These are phyloP conservation scores for Sturnira hondurensis DNA, from an alignment of 2,113 vertebrate species.

Conservation along the genomic window DNA sequence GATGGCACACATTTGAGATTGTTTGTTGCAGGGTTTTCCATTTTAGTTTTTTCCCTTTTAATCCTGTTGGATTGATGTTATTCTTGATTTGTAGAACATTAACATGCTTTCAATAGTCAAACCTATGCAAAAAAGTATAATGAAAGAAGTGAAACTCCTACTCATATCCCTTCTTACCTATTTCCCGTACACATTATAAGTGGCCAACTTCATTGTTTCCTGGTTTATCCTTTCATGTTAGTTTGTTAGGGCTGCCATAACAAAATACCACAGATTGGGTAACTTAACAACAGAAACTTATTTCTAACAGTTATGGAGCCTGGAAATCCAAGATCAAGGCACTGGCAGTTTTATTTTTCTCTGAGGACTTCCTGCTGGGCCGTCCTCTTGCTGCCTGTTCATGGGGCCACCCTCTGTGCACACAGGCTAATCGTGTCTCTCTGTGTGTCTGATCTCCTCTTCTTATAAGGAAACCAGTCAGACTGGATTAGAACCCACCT, in stretches of 20 bases:
- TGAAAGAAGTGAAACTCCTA: neutral
- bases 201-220: neutral
- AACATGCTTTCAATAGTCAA: neutral
- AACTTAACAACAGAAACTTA: neutral
- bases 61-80: neutral
- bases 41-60: neutral
- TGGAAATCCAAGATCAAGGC: neutral
- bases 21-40: neutral
- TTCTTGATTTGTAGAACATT: neutral
- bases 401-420: fast-evolving
- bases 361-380: neutral
- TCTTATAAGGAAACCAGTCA: neutral
- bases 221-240: neutral
- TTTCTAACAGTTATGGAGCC: neutral
- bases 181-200: neutral
- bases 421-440: neutral
- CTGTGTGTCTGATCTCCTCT: neutral
- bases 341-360: neutral
- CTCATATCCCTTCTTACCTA: neutral
- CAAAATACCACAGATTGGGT: neutral
- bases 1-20: neutral
- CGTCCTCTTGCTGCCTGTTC: neutral
- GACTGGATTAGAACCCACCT: neutral
- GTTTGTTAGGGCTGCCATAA: neutral
- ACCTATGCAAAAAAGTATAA: neutral